Evolutionary conservation across 2,113 vertebrate genomes (phyloP).

Genomic region (Hippocampus abdominalis): DNA sequence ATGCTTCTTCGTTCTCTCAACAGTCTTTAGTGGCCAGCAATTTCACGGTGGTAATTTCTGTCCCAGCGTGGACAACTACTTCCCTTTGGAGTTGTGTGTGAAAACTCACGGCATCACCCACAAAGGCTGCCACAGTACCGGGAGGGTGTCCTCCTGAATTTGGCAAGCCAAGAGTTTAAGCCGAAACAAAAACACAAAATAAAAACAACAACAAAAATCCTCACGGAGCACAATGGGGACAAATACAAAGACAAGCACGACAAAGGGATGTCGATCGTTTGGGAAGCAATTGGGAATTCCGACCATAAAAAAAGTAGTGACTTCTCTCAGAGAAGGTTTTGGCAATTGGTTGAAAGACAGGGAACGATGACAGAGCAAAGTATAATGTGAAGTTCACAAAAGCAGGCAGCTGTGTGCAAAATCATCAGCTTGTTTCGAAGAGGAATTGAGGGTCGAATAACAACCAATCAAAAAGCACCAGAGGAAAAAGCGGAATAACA

Average conservation of each 20-base stretch:
- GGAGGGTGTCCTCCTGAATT: constrained; percentile 58
- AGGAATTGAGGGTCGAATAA: background rate
- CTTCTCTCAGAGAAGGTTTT: background rate
- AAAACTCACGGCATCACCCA: constrained; percentile 60
- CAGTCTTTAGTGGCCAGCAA: constrained; percentile 55
- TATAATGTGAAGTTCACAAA: constrained; percentile 1
- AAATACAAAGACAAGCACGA: constrained; percentile 33
- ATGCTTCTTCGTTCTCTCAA: constrained; percentile 34
- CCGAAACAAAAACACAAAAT: constrained; percentile 32
- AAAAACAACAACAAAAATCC: constrained; percentile 9
- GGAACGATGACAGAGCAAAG: constrained; percentile 26
- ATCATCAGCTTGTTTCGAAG: constrained; percentile 8
- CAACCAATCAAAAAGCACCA: constrained; percentile 19
- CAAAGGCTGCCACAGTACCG: constrained; percentile 52
- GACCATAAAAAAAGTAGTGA: background rate
- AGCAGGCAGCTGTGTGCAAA: constrained; percentile 1
- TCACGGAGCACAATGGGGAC: constrained; percentile 13
- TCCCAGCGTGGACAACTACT: constrained; percentile 55
- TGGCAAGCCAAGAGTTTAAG: constrained; percentile 26
- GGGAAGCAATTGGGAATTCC: background rate
- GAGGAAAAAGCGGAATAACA: constrained; percentile 17
- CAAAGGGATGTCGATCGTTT: background rate
- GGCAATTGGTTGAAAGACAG: constrained; percentile 3
- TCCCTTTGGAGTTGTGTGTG: constrained; percentile 57
- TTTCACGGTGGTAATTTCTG: constrained; percentile 72